These are phyloP conservation scores for Athene cunicularia DNA, from an alignment of 2,113 vertebrate species.

Conservation along the genomic window DNA sequence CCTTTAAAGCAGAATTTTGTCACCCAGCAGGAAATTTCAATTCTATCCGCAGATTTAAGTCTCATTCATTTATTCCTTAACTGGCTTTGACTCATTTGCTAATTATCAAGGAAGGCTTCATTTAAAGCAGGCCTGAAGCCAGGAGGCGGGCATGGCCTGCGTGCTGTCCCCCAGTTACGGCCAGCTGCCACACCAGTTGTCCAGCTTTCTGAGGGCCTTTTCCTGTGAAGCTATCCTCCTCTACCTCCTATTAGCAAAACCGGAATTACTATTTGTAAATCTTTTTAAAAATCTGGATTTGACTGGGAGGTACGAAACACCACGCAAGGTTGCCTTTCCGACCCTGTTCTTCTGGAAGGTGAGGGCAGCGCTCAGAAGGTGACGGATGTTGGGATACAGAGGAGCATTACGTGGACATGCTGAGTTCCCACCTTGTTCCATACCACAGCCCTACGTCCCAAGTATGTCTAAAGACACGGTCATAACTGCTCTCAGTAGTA, in stretches of 20 bases:
- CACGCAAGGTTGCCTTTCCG: not conserved
- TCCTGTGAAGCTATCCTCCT: not conserved
- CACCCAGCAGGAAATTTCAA: slow-evolving; percentile 34
- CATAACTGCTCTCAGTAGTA: not conserved
- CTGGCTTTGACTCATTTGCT: not conserved
- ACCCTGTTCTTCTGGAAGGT: not conserved
- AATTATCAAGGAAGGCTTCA: not conserved
- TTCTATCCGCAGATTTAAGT: slow-evolving; percentile 20
- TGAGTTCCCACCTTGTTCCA: not conserved
- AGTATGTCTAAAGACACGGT: not conserved
- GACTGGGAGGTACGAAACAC: not conserved
- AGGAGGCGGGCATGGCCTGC: not conserved
- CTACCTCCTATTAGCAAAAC: not conserved
- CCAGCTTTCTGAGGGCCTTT: fast-evolving
- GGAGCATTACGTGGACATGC: not conserved
- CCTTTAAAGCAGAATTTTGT: slow-evolving; percentile 46
- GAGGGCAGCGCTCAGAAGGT: not conserved
- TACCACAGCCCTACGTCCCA: not conserved
- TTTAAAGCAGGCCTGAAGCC: not conserved
- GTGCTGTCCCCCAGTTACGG: fast-evolving
- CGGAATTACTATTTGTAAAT: not conserved
- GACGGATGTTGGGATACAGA: not conserved
- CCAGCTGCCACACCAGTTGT: not conserved
- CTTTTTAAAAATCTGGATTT: not conserved
- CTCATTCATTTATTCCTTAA: not conserved